These are phyloP conservation scores for Axea sp. DNA, from an alignment of 2,888 invertebrate genomes.

Conservation along the genomic window DNA sequence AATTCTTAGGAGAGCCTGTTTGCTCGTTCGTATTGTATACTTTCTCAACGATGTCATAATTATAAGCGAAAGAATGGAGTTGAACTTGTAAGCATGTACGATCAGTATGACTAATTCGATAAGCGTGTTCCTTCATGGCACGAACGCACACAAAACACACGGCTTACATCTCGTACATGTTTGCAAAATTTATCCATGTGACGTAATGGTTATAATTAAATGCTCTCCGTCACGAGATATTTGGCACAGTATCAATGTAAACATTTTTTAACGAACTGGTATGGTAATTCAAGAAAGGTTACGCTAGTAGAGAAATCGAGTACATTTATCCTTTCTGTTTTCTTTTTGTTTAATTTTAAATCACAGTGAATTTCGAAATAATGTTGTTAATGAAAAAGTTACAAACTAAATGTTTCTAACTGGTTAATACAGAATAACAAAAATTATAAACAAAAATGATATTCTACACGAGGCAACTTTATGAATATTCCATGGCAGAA, in stretches of 20 bases:
- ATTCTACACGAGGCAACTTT: too few relatives aligned
- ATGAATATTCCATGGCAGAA: too few relatives aligned
- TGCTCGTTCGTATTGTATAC: background rate
- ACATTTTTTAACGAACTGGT: constrained; percentile 8
- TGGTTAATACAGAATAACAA: too few relatives aligned
- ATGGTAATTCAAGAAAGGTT: background rate
- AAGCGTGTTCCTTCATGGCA: constrained; percentile 22
- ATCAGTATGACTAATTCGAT: constrained; percentile 51
- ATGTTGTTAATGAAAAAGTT: too few relatives aligned
- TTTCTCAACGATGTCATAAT: constrained; percentile 27
- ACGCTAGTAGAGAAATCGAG: too few relatives aligned
- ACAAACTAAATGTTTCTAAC: too few relatives aligned
- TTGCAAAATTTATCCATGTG: constrained; percentile 29
- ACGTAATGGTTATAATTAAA: constrained; percentile 31
- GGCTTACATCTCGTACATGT: constrained; percentile 19
- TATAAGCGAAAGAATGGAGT: constrained; percentile 15
- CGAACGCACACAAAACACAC: constrained; percentile 8
- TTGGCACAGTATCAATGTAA: constrained; percentile 14
- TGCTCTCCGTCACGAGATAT: constrained; percentile 15
- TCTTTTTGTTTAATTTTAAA: too few relatives aligned
- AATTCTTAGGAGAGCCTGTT: too few relatives aligned
- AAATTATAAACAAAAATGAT: too few relatives aligned
- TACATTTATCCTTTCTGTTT: too few relatives aligned
- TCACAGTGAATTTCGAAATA: too few relatives aligned
- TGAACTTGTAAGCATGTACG: constrained; percentile 43